Evolutionary conservation across 2,797 vertebrate genomes (phyloP).

Genomic region (Gobio occitaniae): DNA sequence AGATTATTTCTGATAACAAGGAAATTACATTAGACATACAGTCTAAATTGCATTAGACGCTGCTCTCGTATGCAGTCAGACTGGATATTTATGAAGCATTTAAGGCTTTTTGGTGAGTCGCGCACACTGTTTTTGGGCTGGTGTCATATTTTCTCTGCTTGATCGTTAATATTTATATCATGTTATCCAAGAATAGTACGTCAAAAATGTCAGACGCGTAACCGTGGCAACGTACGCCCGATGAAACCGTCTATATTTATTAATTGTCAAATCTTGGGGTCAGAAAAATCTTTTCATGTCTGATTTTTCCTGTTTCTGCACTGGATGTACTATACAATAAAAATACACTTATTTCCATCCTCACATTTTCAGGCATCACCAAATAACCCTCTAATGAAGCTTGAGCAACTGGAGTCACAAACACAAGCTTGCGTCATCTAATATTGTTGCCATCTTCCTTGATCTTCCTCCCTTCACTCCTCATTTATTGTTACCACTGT

Average conservation of each 20-base stretch:
- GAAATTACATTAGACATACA: too few species aligned
- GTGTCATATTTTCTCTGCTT: too few species aligned
- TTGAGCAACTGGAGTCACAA: background rate
- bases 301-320: background rate
- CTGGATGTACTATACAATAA: background rate
- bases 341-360: background rate
- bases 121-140: too few species aligned
- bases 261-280: background rate
- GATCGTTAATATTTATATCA: too few species aligned
- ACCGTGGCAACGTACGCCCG: too few species aligned
- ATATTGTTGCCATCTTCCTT: constrained; percentile 24
- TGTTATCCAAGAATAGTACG: too few species aligned
- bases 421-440: constrained; percentile 5
- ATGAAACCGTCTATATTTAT: background rate
- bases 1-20: too few species aligned
- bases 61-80: too few species aligned
- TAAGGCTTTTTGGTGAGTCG: too few species aligned
- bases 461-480: constrained; percentile 19
- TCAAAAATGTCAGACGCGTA: too few species aligned
- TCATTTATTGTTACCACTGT: background rate
- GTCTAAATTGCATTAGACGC: too few species aligned
- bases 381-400: constrained; percentile 30
- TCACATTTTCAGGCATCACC: constrained; percentile 22
- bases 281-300: background rate
- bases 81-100: too few species aligned